Evolutionary conservation across 2,888 invertebrate species (phyloP), one percentile per base, ranked within the genome.

Genomic region (Oscheius myriophilus): DNA sequence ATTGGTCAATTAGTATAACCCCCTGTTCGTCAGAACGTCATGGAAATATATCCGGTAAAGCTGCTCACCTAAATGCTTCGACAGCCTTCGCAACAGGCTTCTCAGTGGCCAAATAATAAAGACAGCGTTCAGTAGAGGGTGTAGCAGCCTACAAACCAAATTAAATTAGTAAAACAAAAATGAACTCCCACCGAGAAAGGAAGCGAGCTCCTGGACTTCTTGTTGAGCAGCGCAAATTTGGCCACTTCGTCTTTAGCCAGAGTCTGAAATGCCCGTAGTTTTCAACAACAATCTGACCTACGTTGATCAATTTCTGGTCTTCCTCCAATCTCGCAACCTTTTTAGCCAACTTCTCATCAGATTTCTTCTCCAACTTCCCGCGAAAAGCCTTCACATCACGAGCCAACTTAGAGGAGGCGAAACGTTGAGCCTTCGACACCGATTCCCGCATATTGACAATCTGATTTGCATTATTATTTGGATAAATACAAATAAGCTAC

Each of bases 211-310:
- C 26, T 45, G 12, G 7, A 1, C 26, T 45, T 61, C 46, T 61
- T 61, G 18, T 46, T 61, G 7, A 61, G n/a, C 1, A 61, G 23
- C 4, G 61, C 61, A n/a, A 46, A 61, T n/a, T 61, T 61, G 9
- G 46, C 25, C 16, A 61, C 49, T 16, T 61, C 61, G 33, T 61
- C 61, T 14, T 49, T 61, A 12, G 26, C 16, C 12, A 49, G n/a
- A n/a, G 6, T 49, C 58, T 42, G 39, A 25, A 54, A 54, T 11
- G 11, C 3, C 12, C 7, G 11, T 2, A 12, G 18, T 7, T 7
- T 11, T 6, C 25, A 18, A 4, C 18, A 53, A 12, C 6, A 54
- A 11, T 6, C 4, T 3, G 9, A n/a, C 39, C 14, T 3, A 54
- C 54, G 21, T 57, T 57, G 25, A 61, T 26, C 1, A 26, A 11